Base-by-base conservation (phyloP, 2,888 invertebrate genomes). In the Dinocampus coccinellae region DNA sequence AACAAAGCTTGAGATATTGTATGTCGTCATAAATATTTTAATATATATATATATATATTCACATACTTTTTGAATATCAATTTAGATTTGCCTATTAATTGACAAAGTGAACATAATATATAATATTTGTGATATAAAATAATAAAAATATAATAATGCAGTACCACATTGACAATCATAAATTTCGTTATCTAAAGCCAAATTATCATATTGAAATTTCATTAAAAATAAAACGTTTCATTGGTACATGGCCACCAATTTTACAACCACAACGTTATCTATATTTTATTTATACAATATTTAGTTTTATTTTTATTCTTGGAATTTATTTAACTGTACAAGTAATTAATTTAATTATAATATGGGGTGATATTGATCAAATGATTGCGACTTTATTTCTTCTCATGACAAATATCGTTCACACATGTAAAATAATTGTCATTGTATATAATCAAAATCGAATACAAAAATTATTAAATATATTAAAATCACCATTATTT, bases 221-320 rank as follows among this genome's bases (percentile, higher is more conserved):
- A 26, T 52, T 84, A 3, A 69, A 68, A 13, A 75, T 84, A n/a
- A 74, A 82, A 34, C 77, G 76, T 58, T 80, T 73, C 20, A 73
- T 83, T 55, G 84, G 84, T n/a, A 80, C 79, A 11, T 84, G 83
- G 83, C 79, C 81, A 0, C 78, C 78, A 0, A n/a, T 36, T 1
- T 65, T 67, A 7, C 69, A 55, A 11, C 73, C 74, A 22, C 73
- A 75, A 6, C 42, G 39, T 24, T 29, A 76, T 7, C 79, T 81
- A 33, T 64, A 77, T 7, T 36, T 74, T 0, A 0, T 80, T 6
- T 82, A 80, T 26, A 78, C 77, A 0, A 4, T 69, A 7, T 63
- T 70, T n/a, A 77, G 55, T 42, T 78, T 81, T 16, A 71, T 61
- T 0, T 79, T 80, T 11, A 73, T 81, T 1, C 66, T 82, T n/a